These are phyloP conservation scores for Phthorimaea operculella DNA, from an alignment of 1,140 invertebrate genomes.

Conservation along the genomic window DNA sequence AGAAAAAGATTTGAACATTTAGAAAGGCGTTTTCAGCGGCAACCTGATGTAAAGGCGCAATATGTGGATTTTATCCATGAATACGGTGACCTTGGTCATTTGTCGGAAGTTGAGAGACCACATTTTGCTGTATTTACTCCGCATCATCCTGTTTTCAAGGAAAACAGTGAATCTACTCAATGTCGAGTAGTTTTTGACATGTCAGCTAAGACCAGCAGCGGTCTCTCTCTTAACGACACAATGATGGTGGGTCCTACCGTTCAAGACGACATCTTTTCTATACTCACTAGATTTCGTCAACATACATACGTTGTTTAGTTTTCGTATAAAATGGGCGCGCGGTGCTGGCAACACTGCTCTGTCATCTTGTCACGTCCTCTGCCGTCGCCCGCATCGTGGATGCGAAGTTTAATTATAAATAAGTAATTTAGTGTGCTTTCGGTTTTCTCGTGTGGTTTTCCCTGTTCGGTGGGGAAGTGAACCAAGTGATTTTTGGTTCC, in stretches of 20 bases:
- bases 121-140: neutral
- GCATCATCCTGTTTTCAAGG: neutral
- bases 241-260: neutral
- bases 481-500: no score
- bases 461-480: no score
- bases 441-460: no score
- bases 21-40: neutral
- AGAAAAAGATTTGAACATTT: neutral
- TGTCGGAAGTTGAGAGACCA: neutral
- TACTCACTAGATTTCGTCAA: neutral
- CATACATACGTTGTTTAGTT: no score
- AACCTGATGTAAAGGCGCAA: neutral
- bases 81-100: neutral
- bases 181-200: neutral
- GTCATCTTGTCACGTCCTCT: no score
- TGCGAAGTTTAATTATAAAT: no score
- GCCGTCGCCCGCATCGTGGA: no score
- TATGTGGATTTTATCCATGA: neutral
- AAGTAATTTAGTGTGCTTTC: no score
- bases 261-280: neutral
- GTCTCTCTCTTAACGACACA: neutral
- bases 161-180: neutral
- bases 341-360: no score
- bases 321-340: no score
- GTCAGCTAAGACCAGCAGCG: neutral